Conservation (phyloP, 2,797 vertebrate genomes). For the Dendrocincla fuliginosa region DNA sequence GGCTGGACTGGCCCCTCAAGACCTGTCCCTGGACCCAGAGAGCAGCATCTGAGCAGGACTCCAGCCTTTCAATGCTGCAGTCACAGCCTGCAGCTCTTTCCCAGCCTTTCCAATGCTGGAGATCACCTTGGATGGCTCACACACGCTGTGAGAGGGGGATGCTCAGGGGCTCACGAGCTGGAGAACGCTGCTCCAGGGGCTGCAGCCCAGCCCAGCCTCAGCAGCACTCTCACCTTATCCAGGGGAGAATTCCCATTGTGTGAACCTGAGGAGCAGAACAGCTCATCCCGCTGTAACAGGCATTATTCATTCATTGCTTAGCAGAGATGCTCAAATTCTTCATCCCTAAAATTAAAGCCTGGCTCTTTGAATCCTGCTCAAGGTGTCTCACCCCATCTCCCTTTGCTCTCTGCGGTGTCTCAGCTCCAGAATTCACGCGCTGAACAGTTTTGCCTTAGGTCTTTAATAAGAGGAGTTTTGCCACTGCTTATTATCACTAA, state of each 20-base stretch:
- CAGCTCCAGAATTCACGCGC: background rate
- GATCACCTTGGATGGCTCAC: rapidly evolving
- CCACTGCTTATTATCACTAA: constrained; percentile 59
- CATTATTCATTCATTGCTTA: background rate
- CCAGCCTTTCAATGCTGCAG: rapidly evolving
- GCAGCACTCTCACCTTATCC: background rate
- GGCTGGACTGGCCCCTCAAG: background rate
- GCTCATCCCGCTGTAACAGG: background rate
- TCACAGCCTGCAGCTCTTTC: background rate
- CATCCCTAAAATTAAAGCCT: constrained; percentile 14
- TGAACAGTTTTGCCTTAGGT: constrained; percentile 23
- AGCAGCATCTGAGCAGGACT: background rate
- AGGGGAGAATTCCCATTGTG: background rate
- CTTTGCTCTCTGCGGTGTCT: background rate
- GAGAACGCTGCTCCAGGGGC: rapidly evolving
- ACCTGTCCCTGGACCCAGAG: background rate
- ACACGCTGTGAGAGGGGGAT: rapidly evolving
- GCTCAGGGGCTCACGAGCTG: rapidly evolving
- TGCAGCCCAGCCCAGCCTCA: background rate
- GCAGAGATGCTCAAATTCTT: background rate
- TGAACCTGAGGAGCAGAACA: background rate
- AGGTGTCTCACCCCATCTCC: background rate
- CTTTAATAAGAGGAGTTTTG: constrained; percentile 55
- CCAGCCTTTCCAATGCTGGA: rapidly evolving
- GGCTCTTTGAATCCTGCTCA: background rate